These are phyloP conservation scores for Megamerina dolium DNA, from an alignment of 2,888 invertebrate genomes.

Conservation along the genomic window DNA sequence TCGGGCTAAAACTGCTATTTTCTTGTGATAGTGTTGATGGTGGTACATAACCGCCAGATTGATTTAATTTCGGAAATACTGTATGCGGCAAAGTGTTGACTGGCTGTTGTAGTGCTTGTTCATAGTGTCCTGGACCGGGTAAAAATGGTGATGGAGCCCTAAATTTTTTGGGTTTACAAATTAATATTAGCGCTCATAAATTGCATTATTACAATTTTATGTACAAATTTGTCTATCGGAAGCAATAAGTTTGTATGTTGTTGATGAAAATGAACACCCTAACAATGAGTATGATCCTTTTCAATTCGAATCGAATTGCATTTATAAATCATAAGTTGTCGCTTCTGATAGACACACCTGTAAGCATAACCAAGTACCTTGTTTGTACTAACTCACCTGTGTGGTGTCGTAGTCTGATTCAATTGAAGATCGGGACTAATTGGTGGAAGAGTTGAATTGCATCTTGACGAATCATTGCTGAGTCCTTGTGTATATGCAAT, in stretches of 20 bases:
- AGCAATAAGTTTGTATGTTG: too few species aligned
- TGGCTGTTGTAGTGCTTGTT: constrained; percentile 43
- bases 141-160: constrained; percentile 54
- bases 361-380: too few species aligned
- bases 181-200: too few species aligned
- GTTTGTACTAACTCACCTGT: constrained; percentile 54
- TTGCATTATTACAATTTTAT: too few species aligned
- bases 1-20: constrained; percentile 42
- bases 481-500: constrained; percentile 48
- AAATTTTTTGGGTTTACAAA: too few species aligned
- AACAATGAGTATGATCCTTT: background rate
- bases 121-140: constrained; percentile 51
- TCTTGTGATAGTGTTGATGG: constrained; percentile 27
- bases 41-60: constrained; percentile 47
- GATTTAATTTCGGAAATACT: constrained; percentile 51
- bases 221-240: too few species aligned
- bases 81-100: constrained; percentile 52
- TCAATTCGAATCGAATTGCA: background rate
- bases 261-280: background rate
- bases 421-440: constrained; percentile 28
- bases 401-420: constrained; percentile 42
- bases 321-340: too few species aligned
- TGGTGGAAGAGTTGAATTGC: constrained; percentile 48
- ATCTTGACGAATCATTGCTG: constrained; percentile 52
- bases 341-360: too few species aligned